phyloP scores from a whole-genome alignment of 30 jellyfish, hydroid and myxozoan genomes.

The Chrysaora quinquecirrha region DNA sequence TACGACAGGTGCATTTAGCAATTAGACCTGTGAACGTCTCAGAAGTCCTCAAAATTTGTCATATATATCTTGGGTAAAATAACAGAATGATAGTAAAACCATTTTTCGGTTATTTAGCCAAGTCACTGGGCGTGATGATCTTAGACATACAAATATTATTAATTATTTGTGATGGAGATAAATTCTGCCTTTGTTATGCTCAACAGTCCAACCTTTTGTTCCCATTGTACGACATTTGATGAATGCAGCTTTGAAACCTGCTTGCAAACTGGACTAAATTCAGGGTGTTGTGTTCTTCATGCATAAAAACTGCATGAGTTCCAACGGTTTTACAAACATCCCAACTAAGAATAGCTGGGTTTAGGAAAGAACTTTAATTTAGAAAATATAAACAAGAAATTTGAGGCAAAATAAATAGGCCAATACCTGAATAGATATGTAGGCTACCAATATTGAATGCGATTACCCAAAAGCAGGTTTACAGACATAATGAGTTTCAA shows the following conservation, averaged over 20 bases:
- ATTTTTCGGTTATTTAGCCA: conserved; percentile 11
- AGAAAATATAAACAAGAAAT: no score
- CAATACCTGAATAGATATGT: no score
- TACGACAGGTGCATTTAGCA: conserved; percentile 4
- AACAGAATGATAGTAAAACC: not conserved
- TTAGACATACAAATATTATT: conserved; percentile 39
- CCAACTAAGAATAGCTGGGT: not conserved
- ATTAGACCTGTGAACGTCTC: not conserved
- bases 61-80: not conserved
- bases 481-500: no score
- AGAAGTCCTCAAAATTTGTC: not conserved
- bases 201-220: conserved; percentile 54
- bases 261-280: conserved; percentile 9
- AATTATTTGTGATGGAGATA: conserved; percentile 75
- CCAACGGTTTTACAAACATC: not conserved
- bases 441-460: no score
- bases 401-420: no score
- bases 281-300: not conserved
- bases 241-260: conserved; percentile 59
- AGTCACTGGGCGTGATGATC: conserved; percentile 64
- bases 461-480: no score
- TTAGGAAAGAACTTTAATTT: no score
- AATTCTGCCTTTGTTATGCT: conserved; percentile 64
- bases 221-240: conserved; percentile 44
- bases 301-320: not conserved